Conservation (phyloP, 2,113 vertebrate species). For the Megaptera novaeangliae region DNA sequence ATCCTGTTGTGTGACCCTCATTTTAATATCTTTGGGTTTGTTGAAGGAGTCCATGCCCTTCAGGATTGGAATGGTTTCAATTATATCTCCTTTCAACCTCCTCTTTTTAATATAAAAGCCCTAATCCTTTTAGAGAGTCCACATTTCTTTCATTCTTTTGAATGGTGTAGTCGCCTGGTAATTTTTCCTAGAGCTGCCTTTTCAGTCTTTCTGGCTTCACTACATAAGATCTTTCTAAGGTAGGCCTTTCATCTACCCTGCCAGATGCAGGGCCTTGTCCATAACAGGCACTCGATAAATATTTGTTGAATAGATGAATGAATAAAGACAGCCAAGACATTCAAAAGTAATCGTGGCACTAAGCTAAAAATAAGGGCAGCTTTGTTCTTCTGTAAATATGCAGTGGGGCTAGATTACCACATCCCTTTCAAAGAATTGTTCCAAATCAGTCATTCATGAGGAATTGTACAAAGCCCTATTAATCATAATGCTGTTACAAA, state of each 20-base stretch:
- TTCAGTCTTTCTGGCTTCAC: constrained; percentile 38
- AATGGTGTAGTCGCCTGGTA: background rate
- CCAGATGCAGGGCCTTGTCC: background rate
- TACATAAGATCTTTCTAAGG: constrained; percentile 29
- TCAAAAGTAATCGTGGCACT: constrained; percentile 41
- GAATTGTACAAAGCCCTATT: constrained; percentile 7
- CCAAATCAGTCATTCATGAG: constrained; percentile 37
- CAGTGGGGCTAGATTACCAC: constrained; percentile 39
- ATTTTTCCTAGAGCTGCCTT: background rate
- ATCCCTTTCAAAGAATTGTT: constrained; percentile 38
- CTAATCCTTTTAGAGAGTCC: constrained; percentile 31
- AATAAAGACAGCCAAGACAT: constrained; percentile 35
- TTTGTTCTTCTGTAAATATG: constrained; percentile 43
- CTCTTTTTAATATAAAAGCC: constrained; percentile 1
- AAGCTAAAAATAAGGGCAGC: constrained; percentile 47
- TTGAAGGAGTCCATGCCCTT: background rate
- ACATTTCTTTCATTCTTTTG: constrained; percentile 40
- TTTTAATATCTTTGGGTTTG: background rate
- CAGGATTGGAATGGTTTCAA: background rate
- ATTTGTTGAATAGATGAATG: constrained; percentile 60
- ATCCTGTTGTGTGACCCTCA: background rate
- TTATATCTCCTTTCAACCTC: background rate
- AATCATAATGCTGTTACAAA: constrained; percentile 18
- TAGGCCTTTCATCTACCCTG: constrained; percentile 19
- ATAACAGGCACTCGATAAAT: constrained; percentile 50